Evolutionary conservation across 2,888 invertebrate genomes (phyloP).

Genomic region (Chrysotoxum bicinctum): DNA sequence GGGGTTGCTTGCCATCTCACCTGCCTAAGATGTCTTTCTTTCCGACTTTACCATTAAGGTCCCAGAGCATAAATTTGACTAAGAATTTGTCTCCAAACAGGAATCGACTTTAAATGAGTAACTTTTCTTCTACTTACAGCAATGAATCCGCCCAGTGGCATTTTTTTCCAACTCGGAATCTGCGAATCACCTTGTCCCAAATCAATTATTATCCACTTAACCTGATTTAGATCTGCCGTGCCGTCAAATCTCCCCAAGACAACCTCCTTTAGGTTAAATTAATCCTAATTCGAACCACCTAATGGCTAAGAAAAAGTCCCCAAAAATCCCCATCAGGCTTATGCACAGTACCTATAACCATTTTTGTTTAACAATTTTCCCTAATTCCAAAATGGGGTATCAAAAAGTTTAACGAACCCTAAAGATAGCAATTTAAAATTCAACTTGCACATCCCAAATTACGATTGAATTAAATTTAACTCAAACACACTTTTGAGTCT

Average conservation of each 20-base stretch:
- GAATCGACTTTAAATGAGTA: too few relatives aligned
- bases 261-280: neutral
- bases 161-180: too few relatives aligned
- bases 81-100: too few relatives aligned
- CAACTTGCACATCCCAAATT: conserved; percentile 14
- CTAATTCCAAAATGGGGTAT: neutral
- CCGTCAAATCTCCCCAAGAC: neutral
- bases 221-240: neutral
- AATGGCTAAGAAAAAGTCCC: neutral
- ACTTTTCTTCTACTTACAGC: too few relatives aligned
- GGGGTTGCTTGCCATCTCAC: too few relatives aligned
- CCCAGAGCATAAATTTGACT: too few relatives aligned
- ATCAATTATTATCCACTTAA: neutral
- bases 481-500: conserved; percentile 12
- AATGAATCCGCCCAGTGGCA: too few relatives aligned
- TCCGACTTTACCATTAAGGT: too few relatives aligned
- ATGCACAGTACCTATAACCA: neutral
- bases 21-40: too few relatives aligned
- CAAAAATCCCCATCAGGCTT: neutral
- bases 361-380: neutral
- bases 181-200: neutral
- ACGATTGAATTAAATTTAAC: conserved; percentile 10
- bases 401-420: conserved; percentile 13
- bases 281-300: neutral
- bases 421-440: neutral